Percentiles rank a stretch among this genome's conserved stretches.
phyloP scores from a whole-genome alignment of 2,797 vertebrate species.

The Arrhamphus sclerolepis region DNA sequence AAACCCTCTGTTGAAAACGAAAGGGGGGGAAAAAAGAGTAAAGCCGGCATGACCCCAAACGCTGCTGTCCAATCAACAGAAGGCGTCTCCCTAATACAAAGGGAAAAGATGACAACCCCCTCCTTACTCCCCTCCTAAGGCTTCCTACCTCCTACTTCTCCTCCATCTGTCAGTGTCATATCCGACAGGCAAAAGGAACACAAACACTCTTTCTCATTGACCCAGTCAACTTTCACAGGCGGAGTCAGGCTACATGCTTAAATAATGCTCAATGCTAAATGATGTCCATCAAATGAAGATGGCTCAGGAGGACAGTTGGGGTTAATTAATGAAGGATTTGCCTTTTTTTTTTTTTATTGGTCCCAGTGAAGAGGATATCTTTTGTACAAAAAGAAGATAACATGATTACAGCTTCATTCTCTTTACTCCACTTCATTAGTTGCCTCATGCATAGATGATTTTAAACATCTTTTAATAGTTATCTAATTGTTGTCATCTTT shows the following conservation, averaged over 20 bases:
- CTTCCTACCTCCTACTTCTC: conserved; percentile 61
- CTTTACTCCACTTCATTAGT: background rate
- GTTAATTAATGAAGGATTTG: conserved; percentile 29
- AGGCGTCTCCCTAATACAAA: conserved; percentile 71
- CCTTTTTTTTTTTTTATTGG: background rate
- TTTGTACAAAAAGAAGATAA: background rate
- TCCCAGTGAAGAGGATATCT: background rate
- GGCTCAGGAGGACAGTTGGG: conserved; percentile 17
- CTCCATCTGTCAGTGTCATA: conserved; percentile 82
- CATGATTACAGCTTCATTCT: background rate
- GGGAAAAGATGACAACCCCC: conserved; percentile 64
- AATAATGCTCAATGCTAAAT: conserved; percentile 35
- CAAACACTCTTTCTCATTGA: conserved; percentile 38
- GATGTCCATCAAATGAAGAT: conserved; percentile 30
- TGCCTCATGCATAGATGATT: background rate
- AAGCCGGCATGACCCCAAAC: conserved; percentile 60
- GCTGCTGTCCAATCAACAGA: conserved; percentile 69
- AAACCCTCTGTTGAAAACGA: conserved; percentile 30
- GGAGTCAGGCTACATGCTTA: conserved; percentile 23
- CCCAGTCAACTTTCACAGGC: conserved; percentile 40
- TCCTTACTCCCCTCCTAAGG: conserved; percentile 52
- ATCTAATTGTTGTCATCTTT: too few relatives aligned
- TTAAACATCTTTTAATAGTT: background rate
- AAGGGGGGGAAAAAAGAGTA: background rate
- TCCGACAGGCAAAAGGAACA: conserved; percentile 67